Base-by-base conservation (phyloP, 1,140 invertebrate genomes). In the Helicorthomorpha holstii region DNA sequence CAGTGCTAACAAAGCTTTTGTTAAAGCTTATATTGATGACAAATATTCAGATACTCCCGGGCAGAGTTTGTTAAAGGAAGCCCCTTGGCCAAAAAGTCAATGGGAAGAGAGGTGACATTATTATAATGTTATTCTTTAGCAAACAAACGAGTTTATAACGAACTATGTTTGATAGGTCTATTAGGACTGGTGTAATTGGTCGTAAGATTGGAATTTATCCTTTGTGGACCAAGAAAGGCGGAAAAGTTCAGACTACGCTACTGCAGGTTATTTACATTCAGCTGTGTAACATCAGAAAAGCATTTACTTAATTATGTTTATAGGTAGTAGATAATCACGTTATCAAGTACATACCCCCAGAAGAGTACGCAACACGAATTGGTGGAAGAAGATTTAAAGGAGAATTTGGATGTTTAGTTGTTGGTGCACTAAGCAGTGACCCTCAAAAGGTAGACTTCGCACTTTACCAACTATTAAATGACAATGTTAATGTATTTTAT, bases 291-390 rank as follows among this genome's bases (percentile, higher is more conserved):
- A 14, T 38, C 16, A 41, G 22, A 43, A 50, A 29, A 21, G n/a
- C 29, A 49, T 16, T 25, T 49, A 25, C 3, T n/a, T 27, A 38
- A 2, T 24, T 27, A 41, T 59, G 24, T 29, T 68, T 70, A 44
- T 61, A 91, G 86, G 76, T 96, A 19, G 69, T 86, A 24, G 94
- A 98, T 64, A 97, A 97, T 70, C 92, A 97, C 75, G 89, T 97
- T 2, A 79, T 98, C 45, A 84, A 82, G 62, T 96, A 94, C 67
- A 82, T 80, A 54, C 77, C 87, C 19, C 88, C 92, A 14, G 84
- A 88, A 64, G 71, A 84, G 61, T 85, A 77, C 64, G 62, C 47
- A 63, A 52, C 57, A 60, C 27, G 58, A 63, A 68, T 60, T 67
- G 69, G 66, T 65, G 63, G 53, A 75, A 58, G 56, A 19, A 46